Evolutionary conservation across 2,888 invertebrate genomes (phyloP), one percentile per base, ranked within the genome.

Genomic region (Xanthostigma xanthostigma): DNA sequence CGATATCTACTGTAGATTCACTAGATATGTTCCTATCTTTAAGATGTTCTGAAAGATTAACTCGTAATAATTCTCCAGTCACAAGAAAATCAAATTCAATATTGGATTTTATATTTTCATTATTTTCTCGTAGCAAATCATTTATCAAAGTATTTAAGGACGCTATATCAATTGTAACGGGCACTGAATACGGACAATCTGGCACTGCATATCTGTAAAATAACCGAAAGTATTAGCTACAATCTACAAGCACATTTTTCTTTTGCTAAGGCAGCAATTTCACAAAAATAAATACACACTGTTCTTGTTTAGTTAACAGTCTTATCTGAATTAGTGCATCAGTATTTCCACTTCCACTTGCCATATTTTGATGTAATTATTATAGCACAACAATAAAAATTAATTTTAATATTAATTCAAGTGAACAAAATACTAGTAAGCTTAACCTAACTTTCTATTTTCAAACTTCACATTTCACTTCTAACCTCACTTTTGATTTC

Each of bases 31-130:
- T 76, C 58, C 82, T 83, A 51, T 85, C 81, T 52, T 79, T 75
- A 49, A 94, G 69, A 65, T 90, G 87, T 57, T 88, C 84, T 45
- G 73, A 69, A 37, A 95, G 68, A 0, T 81, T 66, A 2, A 77
- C 66, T 51, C 85, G 75, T 40, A 95, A 65, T 55, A 93, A 77
- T 65, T 93, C 90, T n/a, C 84, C 86, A 54, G 78, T 75, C 46
- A 91, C 79, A 46, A 95, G 68, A 63, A 94, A 94, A 67, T 95
- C 94, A 70, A 95, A 95, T 53, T 87, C 81, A 37, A 80, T 67
- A 2, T 60, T 56, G 51, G 65, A 65, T 11, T 62, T 54, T 41
- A 59, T 51, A 27, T 59, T 56, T 37, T 62, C 62, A 56, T 70
- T 70, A 34, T 62, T 69, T 61, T 79, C 85, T 65, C 75, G 77